Evolutionary conservation across 1,140 invertebrate species (phyloP).

Genomic region (Drosophila arizonae): DNA sequence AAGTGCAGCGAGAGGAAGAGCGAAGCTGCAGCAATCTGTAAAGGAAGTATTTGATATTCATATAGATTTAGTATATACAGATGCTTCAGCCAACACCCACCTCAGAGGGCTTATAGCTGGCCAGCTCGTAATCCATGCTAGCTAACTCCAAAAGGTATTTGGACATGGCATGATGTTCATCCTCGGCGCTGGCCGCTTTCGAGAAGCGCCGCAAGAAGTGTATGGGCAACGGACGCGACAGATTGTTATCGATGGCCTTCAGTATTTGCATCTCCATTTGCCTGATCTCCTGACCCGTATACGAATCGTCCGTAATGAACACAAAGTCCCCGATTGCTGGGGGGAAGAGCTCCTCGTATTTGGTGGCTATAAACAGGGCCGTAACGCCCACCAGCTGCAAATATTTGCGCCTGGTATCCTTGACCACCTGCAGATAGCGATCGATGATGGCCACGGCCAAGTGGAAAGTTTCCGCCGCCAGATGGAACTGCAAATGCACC

Average conservation of each 20-base stretch:
- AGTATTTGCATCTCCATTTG: conserved; percentile 93
- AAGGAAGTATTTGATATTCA: background rate
- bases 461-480: conserved; percentile 96
- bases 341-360: conserved; percentile 97
- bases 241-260: conserved; percentile 89
- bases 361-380: conserved; percentile 95
- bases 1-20: conserved; percentile 84
- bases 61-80: background rate
- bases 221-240: conserved; percentile 92
- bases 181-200: conserved; percentile 86
- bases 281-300: conserved; percentile 90
- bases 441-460: conserved; percentile 95
- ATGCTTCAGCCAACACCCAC: conserved; percentile 45
- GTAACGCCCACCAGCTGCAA: conserved; percentile 96
- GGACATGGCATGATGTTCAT: conserved; percentile 91
- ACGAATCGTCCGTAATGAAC: conserved; percentile 95
- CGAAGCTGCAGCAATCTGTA: conserved; percentile 83
- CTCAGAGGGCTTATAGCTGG: conserved; percentile 91
- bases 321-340: conserved; percentile 95
- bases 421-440: conserved; percentile 92
- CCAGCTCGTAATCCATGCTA: conserved; percentile 92
- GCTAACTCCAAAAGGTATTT: conserved; percentile 97
- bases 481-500: conserved; percentile 93
- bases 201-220: conserved; percentile 92
- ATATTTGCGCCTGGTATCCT: conserved; percentile 84